Conservation (phyloP, 2,113 vertebrate genomes). For the Scatophagus argus region DNA sequence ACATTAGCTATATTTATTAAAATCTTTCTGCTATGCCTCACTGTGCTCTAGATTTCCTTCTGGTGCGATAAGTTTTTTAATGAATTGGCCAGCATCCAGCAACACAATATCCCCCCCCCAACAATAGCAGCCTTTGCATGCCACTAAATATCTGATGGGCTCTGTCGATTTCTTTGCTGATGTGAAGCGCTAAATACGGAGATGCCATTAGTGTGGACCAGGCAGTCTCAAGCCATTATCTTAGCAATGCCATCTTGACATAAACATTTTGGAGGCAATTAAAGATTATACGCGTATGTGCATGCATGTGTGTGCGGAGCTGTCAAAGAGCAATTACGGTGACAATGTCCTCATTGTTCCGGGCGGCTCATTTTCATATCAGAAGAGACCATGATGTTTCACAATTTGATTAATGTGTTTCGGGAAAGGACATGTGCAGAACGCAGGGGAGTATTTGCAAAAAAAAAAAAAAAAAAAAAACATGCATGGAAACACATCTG, state of each 20-base stretch:
- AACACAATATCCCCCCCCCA: slow-evolving; percentile 37
- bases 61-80: slow-evolving; percentile 63
- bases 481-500: not conserved
- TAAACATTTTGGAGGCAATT: slow-evolving; percentile 76
- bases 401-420: slow-evolving; percentile 71
- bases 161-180: slow-evolving; percentile 52
- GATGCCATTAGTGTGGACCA: slow-evolving; percentile 68
- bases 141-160: slow-evolving; percentile 59
- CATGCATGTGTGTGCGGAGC: slow-evolving; percentile 17
- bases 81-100: slow-evolving; percentile 73
- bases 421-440: slow-evolving; percentile 11
- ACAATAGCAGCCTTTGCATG: slow-evolving; percentile 52
- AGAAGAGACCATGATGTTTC: slow-evolving; percentile 49
- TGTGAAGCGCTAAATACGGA: slow-evolving; percentile 59
- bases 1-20: slow-evolving; percentile 64
- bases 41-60: slow-evolving; percentile 56
- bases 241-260: slow-evolving; percentile 65
- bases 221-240: slow-evolving; percentile 64
- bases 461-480: too few relatives aligned
- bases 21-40: slow-evolving; percentile 41
- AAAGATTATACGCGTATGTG: slow-evolving; percentile 51
- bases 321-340: slow-evolving; percentile 74
- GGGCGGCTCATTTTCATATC: slow-evolving; percentile 72
- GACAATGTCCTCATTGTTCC: slow-evolving; percentile 61
- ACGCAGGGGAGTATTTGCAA: not conserved